These are phyloP conservation scores for Cossypha polioptera DNA, from an alignment of 2,797 vertebrate genomes.

Conservation along the genomic window DNA sequence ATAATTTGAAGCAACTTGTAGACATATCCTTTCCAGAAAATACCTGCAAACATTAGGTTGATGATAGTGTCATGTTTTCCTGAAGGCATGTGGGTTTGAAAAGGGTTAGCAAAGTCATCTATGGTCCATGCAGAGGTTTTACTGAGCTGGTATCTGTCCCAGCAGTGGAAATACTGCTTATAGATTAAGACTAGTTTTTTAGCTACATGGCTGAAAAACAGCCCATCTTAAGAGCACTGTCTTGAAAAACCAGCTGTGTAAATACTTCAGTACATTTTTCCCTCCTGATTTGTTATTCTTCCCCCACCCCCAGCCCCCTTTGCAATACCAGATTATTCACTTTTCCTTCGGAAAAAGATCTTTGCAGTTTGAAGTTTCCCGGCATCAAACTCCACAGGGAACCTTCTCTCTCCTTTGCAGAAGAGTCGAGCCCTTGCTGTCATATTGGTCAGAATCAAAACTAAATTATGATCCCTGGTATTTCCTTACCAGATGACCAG, in stretches of 20 bases:
- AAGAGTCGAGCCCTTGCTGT: not conserved
- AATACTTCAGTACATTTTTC: slow-evolving; percentile 38
- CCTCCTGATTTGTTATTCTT: slow-evolving; percentile 35
- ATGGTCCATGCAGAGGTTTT: not conserved
- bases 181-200: not conserved
- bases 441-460: not conserved
- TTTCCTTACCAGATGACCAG: not conserved
- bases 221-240: not conserved
- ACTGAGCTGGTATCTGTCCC: not conserved
- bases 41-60: not conserved
- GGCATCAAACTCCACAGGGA: not conserved
- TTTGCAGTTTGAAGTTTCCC: slow-evolving; percentile 12
- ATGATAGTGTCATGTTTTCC: rapidly evolving
- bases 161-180: not conserved
- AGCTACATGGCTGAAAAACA: not conserved
- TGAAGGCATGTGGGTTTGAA: not conserved
- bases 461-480: not conserved
- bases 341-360: not conserved
- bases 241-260: slow-evolving; percentile 29
- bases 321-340: not conserved
- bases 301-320: not conserved
- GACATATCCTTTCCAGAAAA: not conserved
- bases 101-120: not conserved
- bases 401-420: not conserved
- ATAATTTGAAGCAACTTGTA: not conserved